phyloP scores from a whole-genome alignment of 2,797 vertebrate genomes.

The Cossypha polioptera region DNA sequence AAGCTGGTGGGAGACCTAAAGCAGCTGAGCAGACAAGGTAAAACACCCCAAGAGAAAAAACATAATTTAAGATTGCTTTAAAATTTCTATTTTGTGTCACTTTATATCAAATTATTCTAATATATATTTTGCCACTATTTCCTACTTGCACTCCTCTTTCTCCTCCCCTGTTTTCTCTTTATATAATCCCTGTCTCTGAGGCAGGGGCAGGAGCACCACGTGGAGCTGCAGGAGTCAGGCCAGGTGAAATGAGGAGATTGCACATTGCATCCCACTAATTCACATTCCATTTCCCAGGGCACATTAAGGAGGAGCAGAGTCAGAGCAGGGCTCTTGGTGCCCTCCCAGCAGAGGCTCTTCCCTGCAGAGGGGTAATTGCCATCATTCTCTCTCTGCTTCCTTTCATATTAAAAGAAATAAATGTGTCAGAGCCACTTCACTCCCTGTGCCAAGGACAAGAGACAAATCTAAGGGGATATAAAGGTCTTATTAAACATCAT shows the following conservation, averaged over 20 bases:
- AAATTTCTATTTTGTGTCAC: background rate
- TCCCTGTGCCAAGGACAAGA: background rate
- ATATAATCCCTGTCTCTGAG: accelerated
- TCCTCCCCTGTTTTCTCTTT: accelerated
- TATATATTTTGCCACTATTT: background rate
- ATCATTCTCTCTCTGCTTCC: background rate
- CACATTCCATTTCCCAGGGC: background rate
- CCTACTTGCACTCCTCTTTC: background rate
- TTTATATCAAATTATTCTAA: background rate
- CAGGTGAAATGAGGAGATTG: background rate
- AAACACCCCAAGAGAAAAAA: background rate
- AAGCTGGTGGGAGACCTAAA: background rate
- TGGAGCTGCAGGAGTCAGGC: background rate
- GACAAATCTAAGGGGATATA: background rate
- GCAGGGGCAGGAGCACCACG: background rate
- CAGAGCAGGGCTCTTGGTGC: background rate
- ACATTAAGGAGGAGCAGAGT: background rate
- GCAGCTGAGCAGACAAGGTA: background rate
- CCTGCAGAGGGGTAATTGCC: background rate
- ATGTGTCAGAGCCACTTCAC: background rate
- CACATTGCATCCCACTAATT: background rate
- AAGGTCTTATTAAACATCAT: background rate
- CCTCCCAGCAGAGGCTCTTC: slow-evolving; percentile 1
- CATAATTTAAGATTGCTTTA: accelerated
- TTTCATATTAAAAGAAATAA: background rate